Conservation (phyloP, 2,113 vertebrate species). For the Thomomys bottae region DNA sequence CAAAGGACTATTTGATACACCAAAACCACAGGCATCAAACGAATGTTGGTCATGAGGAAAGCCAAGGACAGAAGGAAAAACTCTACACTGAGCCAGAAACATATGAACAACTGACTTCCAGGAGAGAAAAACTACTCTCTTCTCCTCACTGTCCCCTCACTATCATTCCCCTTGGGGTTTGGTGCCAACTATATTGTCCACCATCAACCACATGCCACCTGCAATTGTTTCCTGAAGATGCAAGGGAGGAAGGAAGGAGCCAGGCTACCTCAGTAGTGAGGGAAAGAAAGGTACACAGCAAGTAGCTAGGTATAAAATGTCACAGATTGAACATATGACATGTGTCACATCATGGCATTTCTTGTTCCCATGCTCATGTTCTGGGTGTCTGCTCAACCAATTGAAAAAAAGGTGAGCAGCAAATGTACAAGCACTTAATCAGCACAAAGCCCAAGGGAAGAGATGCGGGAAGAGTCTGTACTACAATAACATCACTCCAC, state of each 20-base stretch:
- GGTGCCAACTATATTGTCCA: not conserved
- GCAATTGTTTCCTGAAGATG: accelerated
- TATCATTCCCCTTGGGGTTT: accelerated
- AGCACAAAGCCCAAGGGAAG: too few relatives aligned
- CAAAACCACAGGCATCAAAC: slow-evolving; percentile 43
- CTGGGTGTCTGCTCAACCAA: too few relatives aligned
- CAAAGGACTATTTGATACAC: slow-evolving; percentile 47
- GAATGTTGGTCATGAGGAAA: not conserved
- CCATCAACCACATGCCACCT: not conserved
- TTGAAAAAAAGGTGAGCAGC: too few relatives aligned
- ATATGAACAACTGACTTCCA: not conserved
- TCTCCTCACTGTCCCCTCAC: not conserved
- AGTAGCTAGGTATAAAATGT: too few relatives aligned
- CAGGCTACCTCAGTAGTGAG: too few relatives aligned
- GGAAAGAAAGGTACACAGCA: too few relatives aligned
- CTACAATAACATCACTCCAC: too few relatives aligned
- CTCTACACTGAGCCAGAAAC: not conserved
- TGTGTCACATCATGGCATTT: too few relatives aligned
- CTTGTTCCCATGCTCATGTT: too few relatives aligned
- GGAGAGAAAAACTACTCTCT: not conserved
- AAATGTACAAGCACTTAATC: too few relatives aligned
- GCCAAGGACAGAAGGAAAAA: not conserved
- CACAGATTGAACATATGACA: too few relatives aligned
- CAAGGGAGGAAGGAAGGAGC: not conserved
- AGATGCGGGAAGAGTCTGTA: too few relatives aligned